A percentile compares a stretch with the other conserved stretches of the same genome.
These are phyloP conservation scores for Xenopus tropicalis DNA, from an alignment of 2,113 vertebrate genomes.

Conservation along the genomic window UCB_Xtro_10.0 CM004443.2:171792501-171793000, in stretches of 20 bases:
- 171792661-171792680: constrained; percentile 82
- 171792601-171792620: constrained; percentile 68
- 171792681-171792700: constrained; percentile 88
- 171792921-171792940: no score
- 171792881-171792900: no score
- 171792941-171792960: no score
- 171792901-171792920: no score
- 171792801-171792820: not conserved
- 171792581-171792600: not conserved
- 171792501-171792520: constrained; percentile 24
- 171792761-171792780: not conserved
- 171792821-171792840: not conserved
- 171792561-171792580: not conserved
- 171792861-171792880: no score
- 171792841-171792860: no score
- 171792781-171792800: not conserved
- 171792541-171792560: not conserved
- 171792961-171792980: no score
- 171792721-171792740: constrained; percentile 71
- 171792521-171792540: constrained; percentile 1
- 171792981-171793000: no score
- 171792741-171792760: not conserved
- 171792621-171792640: constrained; percentile 85
- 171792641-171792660: constrained; percentile 85
- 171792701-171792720: constrained; percentile 88